Conservation (phyloP, 2,113 vertebrate species). For the Tetrao urogallus region DNA sequence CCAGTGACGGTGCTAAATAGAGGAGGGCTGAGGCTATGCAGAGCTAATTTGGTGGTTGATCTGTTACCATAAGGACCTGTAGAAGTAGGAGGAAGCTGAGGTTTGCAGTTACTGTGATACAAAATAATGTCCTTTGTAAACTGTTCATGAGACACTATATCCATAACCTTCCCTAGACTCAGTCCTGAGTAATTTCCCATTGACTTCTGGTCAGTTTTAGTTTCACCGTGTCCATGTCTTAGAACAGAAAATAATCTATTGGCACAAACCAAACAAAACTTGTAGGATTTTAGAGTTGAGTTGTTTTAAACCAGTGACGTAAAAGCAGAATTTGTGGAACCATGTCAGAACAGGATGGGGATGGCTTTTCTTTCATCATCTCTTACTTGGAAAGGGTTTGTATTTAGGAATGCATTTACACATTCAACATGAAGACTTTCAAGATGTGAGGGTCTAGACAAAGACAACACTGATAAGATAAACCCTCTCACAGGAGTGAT, state of each 20-base stretch:
- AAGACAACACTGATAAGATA: not conserved
- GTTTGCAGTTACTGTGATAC: not conserved
- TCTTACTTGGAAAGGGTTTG: not conserved
- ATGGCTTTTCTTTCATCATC: not conserved
- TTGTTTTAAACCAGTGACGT: not conserved
- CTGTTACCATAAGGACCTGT: not conserved
- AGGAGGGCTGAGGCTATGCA: not conserved
- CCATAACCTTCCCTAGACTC: not conserved
- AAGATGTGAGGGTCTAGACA: not conserved
- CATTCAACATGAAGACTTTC: not conserved
- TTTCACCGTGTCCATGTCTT: not conserved
- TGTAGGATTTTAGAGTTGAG: not conserved
- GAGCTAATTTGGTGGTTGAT: not conserved
- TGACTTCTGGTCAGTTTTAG: not conserved
- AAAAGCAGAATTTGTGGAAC: not conserved
- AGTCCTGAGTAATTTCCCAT: not conserved
- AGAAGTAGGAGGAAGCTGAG: not conserved
- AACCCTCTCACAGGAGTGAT: not conserved
- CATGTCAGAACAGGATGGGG: not conserved
- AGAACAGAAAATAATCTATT: not conserved
- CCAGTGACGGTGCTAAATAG: not conserved
- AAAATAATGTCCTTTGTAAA: not conserved
- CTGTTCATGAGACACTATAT: not conserved
- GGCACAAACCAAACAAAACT: not conserved
- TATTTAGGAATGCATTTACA: not conserved